Conservation (phyloP, 2,888 invertebrate species). For the Eurois occulta region DNA sequence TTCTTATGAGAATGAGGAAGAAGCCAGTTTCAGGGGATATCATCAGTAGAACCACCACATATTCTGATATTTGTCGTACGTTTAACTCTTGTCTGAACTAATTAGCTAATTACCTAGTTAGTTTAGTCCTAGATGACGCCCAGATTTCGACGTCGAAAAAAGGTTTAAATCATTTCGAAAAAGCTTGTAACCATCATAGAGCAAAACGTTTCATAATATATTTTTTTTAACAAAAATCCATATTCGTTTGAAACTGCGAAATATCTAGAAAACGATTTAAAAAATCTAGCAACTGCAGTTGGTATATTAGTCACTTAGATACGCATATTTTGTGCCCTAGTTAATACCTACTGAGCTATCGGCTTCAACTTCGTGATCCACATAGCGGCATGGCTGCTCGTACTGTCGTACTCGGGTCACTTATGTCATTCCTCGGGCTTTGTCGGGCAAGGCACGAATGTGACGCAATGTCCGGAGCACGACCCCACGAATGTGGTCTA, state of each 20-base stretch:
- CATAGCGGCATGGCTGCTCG: slow-evolving; percentile 55
- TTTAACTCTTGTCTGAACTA: too few species aligned
- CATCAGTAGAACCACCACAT: not conserved
- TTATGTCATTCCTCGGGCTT: slow-evolving; percentile 58
- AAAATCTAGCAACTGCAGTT: not conserved
- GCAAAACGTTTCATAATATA: not conserved
- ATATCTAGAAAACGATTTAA: not conserved
- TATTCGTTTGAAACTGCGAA: not conserved
- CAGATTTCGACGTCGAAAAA: not conserved
- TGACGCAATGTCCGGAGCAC: slow-evolving; percentile 61
- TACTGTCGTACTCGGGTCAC: slow-evolving; percentile 36
- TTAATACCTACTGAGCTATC: slow-evolving; percentile 3
- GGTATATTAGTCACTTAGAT: not conserved
- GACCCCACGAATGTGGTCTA: slow-evolving; percentile 31
- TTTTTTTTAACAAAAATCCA: not conserved
- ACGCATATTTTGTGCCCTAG: slow-evolving; percentile 13
- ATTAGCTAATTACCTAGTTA: too few species aligned
- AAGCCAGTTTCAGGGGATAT: not conserved
- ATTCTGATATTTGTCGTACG: not conserved
- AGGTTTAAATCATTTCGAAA: not conserved
- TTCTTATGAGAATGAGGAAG: not conserved
- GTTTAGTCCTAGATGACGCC: not conserved
- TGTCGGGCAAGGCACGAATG: slow-evolving; percentile 59
- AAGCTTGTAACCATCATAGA: not conserved
- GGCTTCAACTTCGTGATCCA: slow-evolving; percentile 52